Percentiles rank a stretch among this genome's conserved stretches.
Conservation (phyloP, 2,797 vertebrate genomes). For the Ceryle rudis region DNA sequence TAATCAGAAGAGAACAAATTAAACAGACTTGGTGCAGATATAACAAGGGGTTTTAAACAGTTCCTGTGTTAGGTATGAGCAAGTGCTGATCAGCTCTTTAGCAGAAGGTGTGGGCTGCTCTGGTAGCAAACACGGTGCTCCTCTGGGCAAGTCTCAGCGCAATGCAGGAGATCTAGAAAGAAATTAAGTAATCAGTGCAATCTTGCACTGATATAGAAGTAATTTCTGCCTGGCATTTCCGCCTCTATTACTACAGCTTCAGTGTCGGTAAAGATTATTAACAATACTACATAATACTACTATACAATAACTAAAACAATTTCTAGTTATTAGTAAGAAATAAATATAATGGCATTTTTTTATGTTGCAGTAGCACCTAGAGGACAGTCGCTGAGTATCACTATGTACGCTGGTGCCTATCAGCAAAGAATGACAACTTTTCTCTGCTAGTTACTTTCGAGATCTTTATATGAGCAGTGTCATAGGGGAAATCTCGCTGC, state of each 20-base stretch:
- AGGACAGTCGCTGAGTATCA: not conserved
- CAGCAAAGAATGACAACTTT: not conserved
- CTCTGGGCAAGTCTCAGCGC: slow-evolving; percentile 2
- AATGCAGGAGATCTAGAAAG: not conserved
- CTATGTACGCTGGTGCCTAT: not conserved
- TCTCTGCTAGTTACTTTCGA: not conserved
- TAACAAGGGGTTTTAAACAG: not conserved
- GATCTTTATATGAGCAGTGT: not conserved
- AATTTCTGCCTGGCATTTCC: not conserved
- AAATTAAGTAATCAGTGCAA: not conserved
- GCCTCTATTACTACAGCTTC: not conserved
- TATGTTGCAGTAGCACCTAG: slow-evolving; percentile 30
- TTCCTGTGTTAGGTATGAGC: not conserved
- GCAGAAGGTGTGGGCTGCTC: not conserved
- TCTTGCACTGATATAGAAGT: not conserved
- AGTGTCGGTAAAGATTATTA: not conserved
- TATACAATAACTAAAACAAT: not conserved
- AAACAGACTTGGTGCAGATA: not conserved
- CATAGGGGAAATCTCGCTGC: not conserved
- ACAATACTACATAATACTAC: not conserved
- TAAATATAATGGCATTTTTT: not conserved
- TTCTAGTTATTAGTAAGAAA: not conserved
- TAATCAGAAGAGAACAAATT: not conserved
- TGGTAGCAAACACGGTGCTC: not conserved
- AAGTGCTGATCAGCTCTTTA: not conserved